phyloP scores from a whole-genome alignment of 1,140 invertebrate species.

The Sitophilus oryzae region DNA sequence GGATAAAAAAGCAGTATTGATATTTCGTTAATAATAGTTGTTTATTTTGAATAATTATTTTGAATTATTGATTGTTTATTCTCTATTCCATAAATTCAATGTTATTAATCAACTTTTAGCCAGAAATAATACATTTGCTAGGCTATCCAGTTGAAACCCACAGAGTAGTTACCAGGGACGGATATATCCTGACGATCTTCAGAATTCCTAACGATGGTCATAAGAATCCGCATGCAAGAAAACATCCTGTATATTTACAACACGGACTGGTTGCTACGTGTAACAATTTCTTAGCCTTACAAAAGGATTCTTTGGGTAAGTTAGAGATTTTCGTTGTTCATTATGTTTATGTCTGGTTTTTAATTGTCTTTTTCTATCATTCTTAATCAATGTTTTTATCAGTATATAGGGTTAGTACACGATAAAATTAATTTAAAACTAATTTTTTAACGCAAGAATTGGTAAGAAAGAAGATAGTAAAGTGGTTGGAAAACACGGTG shows the following conservation, averaged over 20 bases:
- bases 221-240: conserved; percentile 22
- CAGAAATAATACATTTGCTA: conserved; percentile 46
- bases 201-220: conserved; percentile 45
- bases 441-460: neutral
- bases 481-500: too few species aligned
- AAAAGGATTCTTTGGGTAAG: conserved; percentile 40
- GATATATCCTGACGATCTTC: conserved; percentile 51
- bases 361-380: too few species aligned
- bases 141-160: conserved; percentile 51
- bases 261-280: conserved; percentile 57
- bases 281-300: conserved; percentile 53
- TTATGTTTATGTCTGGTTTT: too few species aligned
- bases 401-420: neutral
- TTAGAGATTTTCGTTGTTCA: too few species aligned
- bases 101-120: too few species aligned
- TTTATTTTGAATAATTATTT: too few species aligned
- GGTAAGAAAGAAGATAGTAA: too few species aligned
- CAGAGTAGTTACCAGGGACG: conserved; percentile 47
- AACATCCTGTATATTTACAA: conserved; percentile 54
- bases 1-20: too few species aligned
- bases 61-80: too few species aligned
- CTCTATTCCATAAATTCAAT: too few species aligned
- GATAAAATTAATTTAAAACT: neutral
- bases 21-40: too few species aligned
- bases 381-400: too few species aligned